Base-by-base conservation (phyloP, 53 echinoderm and acorn worm genomes). In the Actinopyga echinites region DNA sequence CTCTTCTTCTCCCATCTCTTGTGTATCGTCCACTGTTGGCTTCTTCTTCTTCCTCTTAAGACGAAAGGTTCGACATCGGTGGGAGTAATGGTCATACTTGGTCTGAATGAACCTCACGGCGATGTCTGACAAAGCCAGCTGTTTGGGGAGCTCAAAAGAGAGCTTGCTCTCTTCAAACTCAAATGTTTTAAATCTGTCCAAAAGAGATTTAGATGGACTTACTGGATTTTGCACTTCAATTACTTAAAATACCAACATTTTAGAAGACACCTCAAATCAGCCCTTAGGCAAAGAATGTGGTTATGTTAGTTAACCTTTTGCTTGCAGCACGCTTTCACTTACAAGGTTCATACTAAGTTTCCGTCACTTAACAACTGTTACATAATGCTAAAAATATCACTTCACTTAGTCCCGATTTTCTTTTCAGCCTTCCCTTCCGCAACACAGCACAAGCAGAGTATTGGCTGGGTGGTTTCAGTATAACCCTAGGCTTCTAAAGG, bases 111-210 rank as follows among this genome's bases (percentile, higher is more conserved):
- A 87, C 23, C 96, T 85, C 45, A 96, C 49, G 12, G 93, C 96
- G 25, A 96, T 92, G 85, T 96, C 96, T 0, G 92, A 80, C 54
- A 93, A 79, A 30, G 96, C 96, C 22, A 96, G 84, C 73, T 93
- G 96, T 78, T 96, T 96, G 10, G 96, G 93, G 22, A 96, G 84
- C 65, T 96, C 96, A 87, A 96, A 96, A 67, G 85, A 79, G 56
- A 91, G 85, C 32, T 92, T 85, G 57, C 91, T 85, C 19, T 85
- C 90, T 61, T 91, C 92, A 86, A 96, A 96, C 33, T 93, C 86
- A 83, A 82, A 94, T 24, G 88, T 67, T 83, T 96, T 96, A 59
- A 96, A 96, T 79, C 96, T 96, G 75, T 24, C 2, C 36, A 22
- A 49, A 45, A 49, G 17, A 17, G 7, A 49, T 28, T 19, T 29